Conservation (phyloP, 1,140 invertebrate species). For the Penaeus japonicus region DNA sequence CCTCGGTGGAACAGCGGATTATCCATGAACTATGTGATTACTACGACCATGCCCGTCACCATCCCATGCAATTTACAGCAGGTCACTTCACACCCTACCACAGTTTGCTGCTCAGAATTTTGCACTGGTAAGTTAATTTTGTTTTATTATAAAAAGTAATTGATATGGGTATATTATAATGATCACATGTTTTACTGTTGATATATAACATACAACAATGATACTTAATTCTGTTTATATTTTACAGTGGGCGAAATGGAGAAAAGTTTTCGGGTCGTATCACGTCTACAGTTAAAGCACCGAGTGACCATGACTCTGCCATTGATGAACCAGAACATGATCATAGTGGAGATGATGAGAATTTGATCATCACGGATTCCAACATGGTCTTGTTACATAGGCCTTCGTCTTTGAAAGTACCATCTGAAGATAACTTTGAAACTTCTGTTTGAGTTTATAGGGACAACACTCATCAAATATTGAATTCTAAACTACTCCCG, state of each 20-base stretch:
- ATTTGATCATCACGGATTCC: slow-evolving; percentile 40
- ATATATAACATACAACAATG: not conserved
- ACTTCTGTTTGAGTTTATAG: slow-evolving; percentile 18
- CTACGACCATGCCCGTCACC: slow-evolving; percentile 41
- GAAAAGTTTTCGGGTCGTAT: slow-evolving; percentile 30
- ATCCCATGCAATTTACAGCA: slow-evolving; percentile 32
- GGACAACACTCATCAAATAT: too few relatives aligned
- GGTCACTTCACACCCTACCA: slow-evolving; percentile 42
- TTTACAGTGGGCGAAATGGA: slow-evolving; percentile 33
- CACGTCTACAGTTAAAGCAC: slow-evolving; percentile 26
- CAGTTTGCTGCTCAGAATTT: slow-evolving; percentile 24
- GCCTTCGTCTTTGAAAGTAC: slow-evolving; percentile 31
- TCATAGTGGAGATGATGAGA: slow-evolving; percentile 42
- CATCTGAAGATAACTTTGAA: slow-evolving; percentile 39
- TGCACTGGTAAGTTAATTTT: slow-evolving; percentile 32
- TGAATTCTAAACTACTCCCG: too few relatives aligned
- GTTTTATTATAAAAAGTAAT: not conserved
- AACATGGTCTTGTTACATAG: slow-evolving; percentile 25
- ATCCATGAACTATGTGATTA: slow-evolving; percentile 45
- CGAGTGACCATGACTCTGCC: slow-evolving; percentile 40
- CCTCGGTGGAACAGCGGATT: slow-evolving; percentile 24
- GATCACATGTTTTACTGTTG: not conserved
- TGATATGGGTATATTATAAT: not conserved
- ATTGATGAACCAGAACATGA: slow-evolving; percentile 47
- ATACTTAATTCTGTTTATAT: not conserved